These are phyloP conservation scores for Choloepus hoffmanni DNA, from an alignment of 2,113 vertebrate species.

Conservation along the genomic window DNA sequence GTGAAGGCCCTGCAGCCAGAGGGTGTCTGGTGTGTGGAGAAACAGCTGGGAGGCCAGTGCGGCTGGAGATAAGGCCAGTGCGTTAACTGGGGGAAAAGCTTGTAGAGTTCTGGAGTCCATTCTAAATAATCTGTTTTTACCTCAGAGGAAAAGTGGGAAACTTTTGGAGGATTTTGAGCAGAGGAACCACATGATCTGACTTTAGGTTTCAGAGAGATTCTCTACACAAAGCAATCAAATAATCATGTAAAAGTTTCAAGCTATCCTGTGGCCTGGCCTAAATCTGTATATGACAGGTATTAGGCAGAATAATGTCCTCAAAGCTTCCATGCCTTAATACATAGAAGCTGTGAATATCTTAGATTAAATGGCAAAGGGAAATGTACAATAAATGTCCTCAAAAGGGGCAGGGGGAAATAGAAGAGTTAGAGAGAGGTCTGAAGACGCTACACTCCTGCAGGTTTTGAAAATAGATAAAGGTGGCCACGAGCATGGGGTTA, in stretches of 20 bases:
- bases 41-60: not conserved
- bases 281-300: not conserved
- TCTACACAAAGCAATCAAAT: not conserved
- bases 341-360: not conserved
- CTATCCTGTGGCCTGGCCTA: not conserved
- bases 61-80: accelerated
- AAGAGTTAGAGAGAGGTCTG: not conserved
- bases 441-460: accelerated
- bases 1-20: not conserved
- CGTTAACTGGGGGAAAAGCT: not conserved
- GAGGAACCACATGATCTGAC: not conserved
- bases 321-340: not conserved
- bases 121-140: not conserved
- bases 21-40: not conserved
- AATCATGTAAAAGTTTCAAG: not conserved
- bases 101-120: not conserved
- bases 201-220: not conserved
- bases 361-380: not conserved
- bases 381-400: not conserved
- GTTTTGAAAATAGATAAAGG: not conserved
- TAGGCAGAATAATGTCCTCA: not conserved
- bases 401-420: not conserved
- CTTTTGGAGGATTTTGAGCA: not conserved
- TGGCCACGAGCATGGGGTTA: not conserved
- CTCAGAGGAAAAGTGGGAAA: not conserved